Base-by-base conservation (phyloP, 2,888 invertebrate species). In the Dolichomitus sp. region DNA sequence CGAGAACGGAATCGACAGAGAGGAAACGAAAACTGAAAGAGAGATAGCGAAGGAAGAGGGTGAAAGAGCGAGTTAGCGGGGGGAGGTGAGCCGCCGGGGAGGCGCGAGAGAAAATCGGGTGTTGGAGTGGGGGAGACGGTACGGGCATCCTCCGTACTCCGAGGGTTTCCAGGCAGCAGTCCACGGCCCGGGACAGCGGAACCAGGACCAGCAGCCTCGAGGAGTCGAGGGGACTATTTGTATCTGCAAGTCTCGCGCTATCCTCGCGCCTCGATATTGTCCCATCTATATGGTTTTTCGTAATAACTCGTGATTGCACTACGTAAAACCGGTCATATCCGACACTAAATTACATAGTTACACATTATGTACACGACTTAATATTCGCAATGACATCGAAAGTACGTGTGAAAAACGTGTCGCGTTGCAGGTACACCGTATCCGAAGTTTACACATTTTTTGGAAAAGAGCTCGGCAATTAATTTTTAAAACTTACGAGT, bases 101-200 rank as follows among this genome's bases (percentile, higher is more conserved):
- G 61, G 83, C 54, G 86, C 81, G 82, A 78, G 83, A 83, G 84
- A 83, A 84, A 77, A 80, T 83, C 85, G 82, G 81, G 85, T 73
- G 85, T 87, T 82, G 85, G 86, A 86, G 86, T 86, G 85, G 84
- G 86, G 84, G 87, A 83, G 81, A 81, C 80, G 70, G 81, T 82
- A 88, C 85, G 87, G 88, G 87, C 86, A 88, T 84, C 88, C 85
- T 89, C 90, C 89, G 91, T 90, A 91, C 87, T 88, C 89, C 89
- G 89, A 91, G 91, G 91, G 90, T 91, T 90, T 92, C 91, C 89
- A 91, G 91, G 91, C 90, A 90, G 89, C 91, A 92, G 92, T 92
- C 91, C 91, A 90, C 91, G 91, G 91, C 92, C 92, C 92, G 91
- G 92, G 92, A 92, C 90, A 90, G 91, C 88, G 89, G 89, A 90